phyloP scores from a whole-genome alignment of 1,140 invertebrate species.

The Argopecten irradians region DNA sequence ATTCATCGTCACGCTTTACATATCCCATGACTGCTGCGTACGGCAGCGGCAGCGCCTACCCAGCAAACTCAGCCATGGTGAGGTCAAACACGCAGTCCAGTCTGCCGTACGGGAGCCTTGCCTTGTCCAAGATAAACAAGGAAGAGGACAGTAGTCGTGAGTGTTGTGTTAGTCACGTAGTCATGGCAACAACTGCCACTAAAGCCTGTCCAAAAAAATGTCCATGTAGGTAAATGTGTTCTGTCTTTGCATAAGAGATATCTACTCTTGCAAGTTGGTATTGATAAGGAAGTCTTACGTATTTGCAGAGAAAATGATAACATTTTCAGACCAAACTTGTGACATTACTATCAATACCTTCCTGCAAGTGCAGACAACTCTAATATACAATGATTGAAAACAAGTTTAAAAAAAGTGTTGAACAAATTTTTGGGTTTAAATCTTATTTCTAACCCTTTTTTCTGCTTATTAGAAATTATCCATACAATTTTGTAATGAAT shows the following conservation, averaged over 20 bases:
- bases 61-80: constrained; percentile 58
- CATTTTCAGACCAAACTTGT: too few species aligned
- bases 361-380: too few species aligned
- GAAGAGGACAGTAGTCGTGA: constrained; percentile 71
- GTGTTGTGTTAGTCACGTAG: constrained; percentile 46
- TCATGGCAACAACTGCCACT: not conserved
- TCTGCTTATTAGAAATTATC: too few species aligned
- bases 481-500: too few species aligned
- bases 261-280: not conserved
- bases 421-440: too few species aligned
- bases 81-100: constrained; percentile 70
- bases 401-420: too few species aligned
- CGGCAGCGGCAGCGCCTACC: constrained; percentile 46
- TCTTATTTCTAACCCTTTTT: too few species aligned
- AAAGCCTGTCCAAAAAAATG: not conserved
- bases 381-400: too few species aligned
- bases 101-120: constrained; percentile 64
- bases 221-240: not conserved
- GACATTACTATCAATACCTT: too few species aligned
- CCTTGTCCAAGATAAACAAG: constrained; percentile 63
- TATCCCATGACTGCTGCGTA: constrained; percentile 70
- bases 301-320: too few species aligned
- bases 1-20: constrained; percentile 72
- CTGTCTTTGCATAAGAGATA: not conserved
- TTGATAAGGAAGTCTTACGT: too few species aligned